Evolutionary conservation across 2,888 invertebrate genomes (phyloP).

Genomic region (Acanthoscelides obtectus): DNA sequence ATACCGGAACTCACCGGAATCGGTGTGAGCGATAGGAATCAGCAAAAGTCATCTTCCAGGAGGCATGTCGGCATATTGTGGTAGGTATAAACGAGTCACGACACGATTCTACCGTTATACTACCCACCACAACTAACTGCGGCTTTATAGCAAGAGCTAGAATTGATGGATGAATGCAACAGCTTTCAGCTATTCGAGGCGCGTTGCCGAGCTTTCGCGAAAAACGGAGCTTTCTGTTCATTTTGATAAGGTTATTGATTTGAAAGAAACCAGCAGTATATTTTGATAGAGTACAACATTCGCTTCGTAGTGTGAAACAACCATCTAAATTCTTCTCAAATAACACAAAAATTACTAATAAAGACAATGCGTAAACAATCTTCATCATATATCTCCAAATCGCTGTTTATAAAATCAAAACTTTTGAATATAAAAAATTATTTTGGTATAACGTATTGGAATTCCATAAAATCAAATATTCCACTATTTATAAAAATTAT

Average conservation of each 20-base stretch:
- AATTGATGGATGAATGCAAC: constrained; percentile 15
- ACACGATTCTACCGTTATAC: not conserved
- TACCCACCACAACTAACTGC: not conserved
- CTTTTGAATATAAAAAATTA: too few relatives aligned
- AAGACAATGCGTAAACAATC: too few relatives aligned
- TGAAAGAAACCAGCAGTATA: not conserved
- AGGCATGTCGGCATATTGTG: not conserved
- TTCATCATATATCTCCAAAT: too few relatives aligned
- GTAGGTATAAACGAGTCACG: constrained; percentile 3
- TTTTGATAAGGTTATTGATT: too few relatives aligned
- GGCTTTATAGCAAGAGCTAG: constrained; percentile 1
- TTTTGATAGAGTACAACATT: too few relatives aligned
- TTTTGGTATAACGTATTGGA: too few relatives aligned
- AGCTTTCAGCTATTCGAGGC: constrained; percentile 10
- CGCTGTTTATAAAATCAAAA: too few relatives aligned
- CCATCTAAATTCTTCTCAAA: too few relatives aligned
- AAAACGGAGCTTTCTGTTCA: not conserved
- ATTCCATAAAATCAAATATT: too few relatives aligned
- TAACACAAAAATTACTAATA: too few relatives aligned
- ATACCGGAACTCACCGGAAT: not conserved
- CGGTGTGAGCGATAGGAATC: not conserved
- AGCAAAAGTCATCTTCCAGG: not conserved
- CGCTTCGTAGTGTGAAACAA: too few relatives aligned
- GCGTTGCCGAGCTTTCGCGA: not conserved
- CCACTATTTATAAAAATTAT: too few relatives aligned